Conservation (phyloP, 2,888 invertebrate genomes). For the Agapostemon virescens region DNA sequence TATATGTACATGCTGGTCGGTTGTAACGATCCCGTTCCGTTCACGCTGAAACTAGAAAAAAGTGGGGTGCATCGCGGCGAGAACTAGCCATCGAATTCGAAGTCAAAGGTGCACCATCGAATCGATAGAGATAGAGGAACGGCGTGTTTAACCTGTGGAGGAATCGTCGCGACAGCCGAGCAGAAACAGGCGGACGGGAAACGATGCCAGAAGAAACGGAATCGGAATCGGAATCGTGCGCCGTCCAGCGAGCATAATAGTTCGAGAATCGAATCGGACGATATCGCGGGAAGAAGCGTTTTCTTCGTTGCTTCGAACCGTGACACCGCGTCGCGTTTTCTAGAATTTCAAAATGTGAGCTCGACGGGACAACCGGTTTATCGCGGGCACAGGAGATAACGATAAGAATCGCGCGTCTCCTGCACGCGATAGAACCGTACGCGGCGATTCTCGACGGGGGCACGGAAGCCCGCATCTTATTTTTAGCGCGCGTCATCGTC, state of each 20-base stretch:
- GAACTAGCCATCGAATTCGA: neutral
- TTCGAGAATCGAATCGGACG: neutral
- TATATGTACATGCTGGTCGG: neutral
- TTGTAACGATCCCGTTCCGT: neutral
- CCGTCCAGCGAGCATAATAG: slow-evolving; percentile 22
- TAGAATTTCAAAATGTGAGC: neutral
- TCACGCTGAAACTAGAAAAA: neutral
- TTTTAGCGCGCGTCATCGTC: slow-evolving; percentile 15
- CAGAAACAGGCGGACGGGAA: slow-evolving; percentile 27
- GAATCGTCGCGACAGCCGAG: neutral
- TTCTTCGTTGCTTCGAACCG: no score
- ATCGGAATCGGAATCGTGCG: slow-evolving; percentile 28
- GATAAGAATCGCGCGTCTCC: neutral
- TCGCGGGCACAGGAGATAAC: neutral
- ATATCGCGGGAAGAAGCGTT: neutral
- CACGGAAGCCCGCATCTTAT: slow-evolving; percentile 3
- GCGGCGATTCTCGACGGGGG: no score
- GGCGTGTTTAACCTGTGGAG: neutral
- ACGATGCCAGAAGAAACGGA: slow-evolving; percentile 49
- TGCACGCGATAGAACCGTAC: neutral
- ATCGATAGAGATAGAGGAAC: neutral
- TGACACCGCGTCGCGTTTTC: neutral
- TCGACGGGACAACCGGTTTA: neutral
- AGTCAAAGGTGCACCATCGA: neutral
- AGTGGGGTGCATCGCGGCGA: neutral